Conservation (phyloP, 2,113 vertebrate species). For the Columbina picui region DNA sequence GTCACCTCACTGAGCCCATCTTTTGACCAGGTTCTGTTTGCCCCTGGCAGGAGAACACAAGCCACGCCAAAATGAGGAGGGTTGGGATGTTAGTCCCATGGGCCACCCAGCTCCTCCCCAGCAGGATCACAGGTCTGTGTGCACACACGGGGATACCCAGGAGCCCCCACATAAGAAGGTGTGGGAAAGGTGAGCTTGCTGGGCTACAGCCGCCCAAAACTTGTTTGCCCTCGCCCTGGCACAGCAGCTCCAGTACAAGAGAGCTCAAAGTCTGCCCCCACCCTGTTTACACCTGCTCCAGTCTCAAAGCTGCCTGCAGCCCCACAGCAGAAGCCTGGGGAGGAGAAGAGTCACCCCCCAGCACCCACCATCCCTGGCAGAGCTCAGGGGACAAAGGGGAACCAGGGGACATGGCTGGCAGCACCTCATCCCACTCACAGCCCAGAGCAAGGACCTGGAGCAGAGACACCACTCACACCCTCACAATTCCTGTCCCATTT, state of each 20-base stretch:
- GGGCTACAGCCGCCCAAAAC: background rate
- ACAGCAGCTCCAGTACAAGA: background rate
- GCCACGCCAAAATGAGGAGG: background rate
- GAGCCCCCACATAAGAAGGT: fast-evolving
- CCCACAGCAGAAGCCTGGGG: background rate
- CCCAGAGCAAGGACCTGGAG: fast-evolving
- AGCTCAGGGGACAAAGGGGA: background rate
- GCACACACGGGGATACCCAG: fast-evolving
- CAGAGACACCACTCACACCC: background rate
- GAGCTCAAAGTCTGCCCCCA: conserved; percentile 61
- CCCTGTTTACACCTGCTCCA: background rate
- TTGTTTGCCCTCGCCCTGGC: background rate
- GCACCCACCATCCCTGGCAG: background rate
- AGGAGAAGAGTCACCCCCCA: background rate
- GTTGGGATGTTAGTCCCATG: background rate
- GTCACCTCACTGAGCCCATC: background rate
- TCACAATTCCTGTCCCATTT: background rate
- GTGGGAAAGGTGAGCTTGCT: background rate
- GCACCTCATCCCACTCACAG: background rate
- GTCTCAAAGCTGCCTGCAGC: background rate
- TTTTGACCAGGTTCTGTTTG: background rate
- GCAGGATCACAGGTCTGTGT: fast-evolving
- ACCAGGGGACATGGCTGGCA: background rate
- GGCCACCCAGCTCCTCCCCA: background rate
- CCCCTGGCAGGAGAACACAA: background rate